phyloP scores from a whole-genome alignment of 1,140 invertebrate genomes.

The Carcinoscorpius rotundicauda region DNA sequence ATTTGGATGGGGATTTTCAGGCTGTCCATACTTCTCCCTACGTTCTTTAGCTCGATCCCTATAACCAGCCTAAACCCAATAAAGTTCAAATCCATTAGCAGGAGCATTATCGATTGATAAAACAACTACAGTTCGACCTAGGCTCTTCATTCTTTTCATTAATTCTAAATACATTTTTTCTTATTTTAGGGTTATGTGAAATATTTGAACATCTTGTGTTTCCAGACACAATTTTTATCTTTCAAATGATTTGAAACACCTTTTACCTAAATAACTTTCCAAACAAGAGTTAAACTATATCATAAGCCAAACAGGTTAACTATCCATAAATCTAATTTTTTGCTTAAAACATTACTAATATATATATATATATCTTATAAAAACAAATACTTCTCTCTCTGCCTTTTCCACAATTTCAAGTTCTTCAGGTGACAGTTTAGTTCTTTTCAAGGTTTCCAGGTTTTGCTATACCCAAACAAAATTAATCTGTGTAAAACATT shows the following conservation, averaged over 20 bases:
- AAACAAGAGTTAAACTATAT: too few relatives aligned
- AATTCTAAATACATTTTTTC: too few relatives aligned
- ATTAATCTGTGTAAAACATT: neutral
- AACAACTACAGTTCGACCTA: too few relatives aligned
- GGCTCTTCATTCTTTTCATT: too few relatives aligned
- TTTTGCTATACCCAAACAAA: conserved; percentile 48
- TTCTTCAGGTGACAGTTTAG: conserved; percentile 27
- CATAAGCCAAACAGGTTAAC: too few relatives aligned
- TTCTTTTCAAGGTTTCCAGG: conserved; percentile 42
- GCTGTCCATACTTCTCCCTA: conserved; percentile 82
- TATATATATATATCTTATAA: neutral
- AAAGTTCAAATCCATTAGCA: neutral
- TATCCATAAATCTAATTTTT: conserved; percentile 4
- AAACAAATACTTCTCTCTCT: conserved; percentile 38
- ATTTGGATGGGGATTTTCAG: conserved; percentile 59
- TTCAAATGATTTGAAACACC: too few relatives aligned
- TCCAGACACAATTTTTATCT: too few relatives aligned
- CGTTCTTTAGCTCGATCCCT: conserved; percentile 93
- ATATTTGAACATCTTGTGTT: too few relatives aligned
- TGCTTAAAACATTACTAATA: conserved; percentile 10
- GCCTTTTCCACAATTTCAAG: conserved; percentile 39
- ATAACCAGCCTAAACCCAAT: conserved; percentile 40
- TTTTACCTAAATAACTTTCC: too few relatives aligned
- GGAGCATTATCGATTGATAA: too few relatives aligned
- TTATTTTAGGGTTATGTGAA: too few relatives aligned